A percentile compares a stretch with the other conserved stretches of the same genome.
Conservation (phyloP, 2,797 vertebrate genomes). For the Melanotaenia nigrans region DNA sequence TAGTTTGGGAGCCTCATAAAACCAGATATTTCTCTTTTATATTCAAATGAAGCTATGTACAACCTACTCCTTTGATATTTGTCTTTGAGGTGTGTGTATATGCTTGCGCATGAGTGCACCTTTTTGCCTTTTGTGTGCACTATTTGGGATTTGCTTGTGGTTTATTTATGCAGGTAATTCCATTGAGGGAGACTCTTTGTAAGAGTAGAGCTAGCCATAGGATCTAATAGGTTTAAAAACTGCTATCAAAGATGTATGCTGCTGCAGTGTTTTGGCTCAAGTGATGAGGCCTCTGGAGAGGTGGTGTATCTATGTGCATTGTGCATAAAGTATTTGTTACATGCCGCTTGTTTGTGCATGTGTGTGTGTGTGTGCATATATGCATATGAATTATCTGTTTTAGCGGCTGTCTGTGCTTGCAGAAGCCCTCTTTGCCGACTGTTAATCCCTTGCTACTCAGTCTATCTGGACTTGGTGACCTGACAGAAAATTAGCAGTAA, state of each 20-base stretch:
- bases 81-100: slow-evolving; percentile 46
- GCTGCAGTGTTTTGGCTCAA: slow-evolving; percentile 66
- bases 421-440: slow-evolving; percentile 48
- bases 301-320: slow-evolving; percentile 41
- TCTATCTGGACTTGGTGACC: slow-evolving; percentile 53
- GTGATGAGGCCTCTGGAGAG: slow-evolving; percentile 74
- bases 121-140: slow-evolving; percentile 64
- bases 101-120: slow-evolving; percentile 35
- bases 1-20: slow-evolving; percentile 47
- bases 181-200: slow-evolving; percentile 67
- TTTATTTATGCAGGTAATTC: slow-evolving; percentile 76
- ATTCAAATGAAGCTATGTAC: slow-evolving; percentile 67
- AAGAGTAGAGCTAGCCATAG: slow-evolving; percentile 59
- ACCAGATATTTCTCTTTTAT: slow-evolving; percentile 68
- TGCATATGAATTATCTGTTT: slow-evolving; percentile 51
- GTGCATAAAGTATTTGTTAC: slow-evolving; percentile 31
- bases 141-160: slow-evolving; percentile 73
- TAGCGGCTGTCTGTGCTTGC: slow-evolving; percentile 25
- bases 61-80: slow-evolving; percentile 66
- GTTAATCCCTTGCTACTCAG: slow-evolving; percentile 46
- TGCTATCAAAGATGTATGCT: slow-evolving; percentile 72
- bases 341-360: slow-evolving; percentile 8
- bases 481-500: slow-evolving; percentile 57
- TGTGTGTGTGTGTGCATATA: slow-evolving; percentile 21
- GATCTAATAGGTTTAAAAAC: slow-evolving; percentile 74